Base-by-base conservation (phyloP, 2,113 vertebrate species). In the Harpagus bidentatus region DNA sequence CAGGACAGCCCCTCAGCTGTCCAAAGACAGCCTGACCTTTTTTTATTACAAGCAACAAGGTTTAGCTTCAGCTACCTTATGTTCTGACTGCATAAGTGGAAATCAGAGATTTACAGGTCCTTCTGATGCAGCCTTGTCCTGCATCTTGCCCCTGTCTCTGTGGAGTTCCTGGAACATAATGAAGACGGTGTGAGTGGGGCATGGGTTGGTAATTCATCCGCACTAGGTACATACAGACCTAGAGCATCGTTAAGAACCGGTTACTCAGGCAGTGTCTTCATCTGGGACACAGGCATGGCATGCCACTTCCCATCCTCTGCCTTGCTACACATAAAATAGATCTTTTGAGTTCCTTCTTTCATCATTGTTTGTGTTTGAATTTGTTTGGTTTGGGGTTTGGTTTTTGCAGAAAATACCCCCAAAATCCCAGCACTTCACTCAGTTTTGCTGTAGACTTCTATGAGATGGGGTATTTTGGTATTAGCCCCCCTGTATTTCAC, bases 151-250 rank as follows among this genome's bases (percentile, higher is more conserved):
- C 23, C 15, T 6, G 8, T 25, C 31, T 7, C 10, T 4, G 7
- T 11, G 26, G 32, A 67, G 52, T 7, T 50, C 20, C 45, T 26
- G 40, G 29, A 31, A 32, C 7, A 19, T 19, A 16, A 15, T 4
- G 28, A 48, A 56, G 32, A 18, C 0, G 0, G 14, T 11, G n/a
- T 20, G 48, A 29, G n/a, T 1, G 9, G 10, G 15, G 40, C 1
- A 3, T 12, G 21, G 13, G 34, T 6, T 14, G 20, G 14, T 6
- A 0, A 18, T 21, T 56, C 6, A 11, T 11, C 34, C 66, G 21
- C 36, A 9, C 9, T 36, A 10, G 21, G 25, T 21, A 5, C 2
- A 4, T 1, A 7, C 13, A 20, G 36, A 65, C 7, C 32, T 10
- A 14, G 4, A 42, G 36, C 5, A 4, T 2, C 11, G 10, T 2